Evolutionary conservation across 2,113 vertebrate genomes (phyloP).

Genomic region (Sclerurus mexicanus): DNA sequence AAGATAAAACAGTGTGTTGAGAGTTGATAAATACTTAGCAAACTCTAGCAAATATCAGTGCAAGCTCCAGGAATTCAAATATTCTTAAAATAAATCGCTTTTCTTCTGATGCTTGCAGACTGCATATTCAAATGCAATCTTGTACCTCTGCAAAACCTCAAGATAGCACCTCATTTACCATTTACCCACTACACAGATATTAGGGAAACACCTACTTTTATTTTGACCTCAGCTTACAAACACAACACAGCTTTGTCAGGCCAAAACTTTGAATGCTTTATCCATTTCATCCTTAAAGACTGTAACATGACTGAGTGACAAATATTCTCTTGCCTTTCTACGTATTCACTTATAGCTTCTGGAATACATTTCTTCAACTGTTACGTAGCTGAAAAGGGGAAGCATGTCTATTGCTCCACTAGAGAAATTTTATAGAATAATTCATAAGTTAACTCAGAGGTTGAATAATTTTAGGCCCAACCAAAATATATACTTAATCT

Average conservation of each 20-base stretch:
- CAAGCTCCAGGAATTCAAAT: neutral
- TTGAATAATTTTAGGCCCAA: neutral
- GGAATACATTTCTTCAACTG: neutral
- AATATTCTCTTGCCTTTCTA: neutral
- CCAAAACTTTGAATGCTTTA: fast-evolving
- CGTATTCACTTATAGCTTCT: neutral
- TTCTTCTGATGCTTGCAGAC: neutral
- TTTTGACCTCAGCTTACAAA: neutral
- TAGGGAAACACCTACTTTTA: neutral
- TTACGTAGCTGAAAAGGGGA: neutral
- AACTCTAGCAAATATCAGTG: neutral
- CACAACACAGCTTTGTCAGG: neutral
- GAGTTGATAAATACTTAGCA: neutral
- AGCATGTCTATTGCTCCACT: neutral
- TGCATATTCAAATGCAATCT: neutral
- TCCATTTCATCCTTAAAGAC: neutral
- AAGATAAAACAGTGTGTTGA: neutral
- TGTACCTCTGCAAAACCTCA: neutral
- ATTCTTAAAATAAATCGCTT: neutral
- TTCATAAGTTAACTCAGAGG: neutral
- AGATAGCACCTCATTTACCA: neutral
- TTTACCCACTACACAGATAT: neutral
- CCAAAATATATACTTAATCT: neutral
- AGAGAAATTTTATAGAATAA: neutral
- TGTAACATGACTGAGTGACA: neutral